Evolutionary conservation across 2,113 vertebrate species (phyloP).

Genomic region (Uria aalge): DNA sequence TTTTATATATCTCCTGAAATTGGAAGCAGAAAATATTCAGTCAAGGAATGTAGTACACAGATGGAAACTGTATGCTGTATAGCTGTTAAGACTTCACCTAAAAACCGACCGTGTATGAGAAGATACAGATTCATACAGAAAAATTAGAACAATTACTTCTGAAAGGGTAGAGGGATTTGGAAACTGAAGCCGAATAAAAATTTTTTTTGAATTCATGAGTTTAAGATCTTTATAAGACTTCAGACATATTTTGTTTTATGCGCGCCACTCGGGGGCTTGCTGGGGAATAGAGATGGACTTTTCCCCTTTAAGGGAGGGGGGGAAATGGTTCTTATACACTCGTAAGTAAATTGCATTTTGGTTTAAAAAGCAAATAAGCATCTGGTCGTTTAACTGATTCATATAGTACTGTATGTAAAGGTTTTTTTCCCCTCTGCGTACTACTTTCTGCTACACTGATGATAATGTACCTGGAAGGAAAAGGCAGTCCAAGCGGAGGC

Average conservation of each 20-base stretch:
- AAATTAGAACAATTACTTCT: not conserved
- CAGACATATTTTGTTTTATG: not conserved
- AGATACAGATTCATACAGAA: not conserved
- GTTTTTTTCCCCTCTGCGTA: not conserved
- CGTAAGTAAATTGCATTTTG: not conserved
- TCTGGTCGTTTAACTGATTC: slow-evolving; percentile 18
- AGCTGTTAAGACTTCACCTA: not conserved
- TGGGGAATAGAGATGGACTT: not conserved
- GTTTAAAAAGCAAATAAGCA: slow-evolving; percentile 28
- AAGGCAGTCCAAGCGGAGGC: slow-evolving; percentile 73
- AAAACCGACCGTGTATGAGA: not conserved
- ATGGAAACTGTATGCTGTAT: not conserved
- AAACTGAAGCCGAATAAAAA: not conserved
- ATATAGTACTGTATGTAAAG: not conserved
- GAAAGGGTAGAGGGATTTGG: not conserved
- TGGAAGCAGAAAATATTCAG: not conserved
- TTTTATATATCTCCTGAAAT: not conserved
- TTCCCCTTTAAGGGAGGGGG: not conserved
- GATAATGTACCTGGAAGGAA: slow-evolving; percentile 84
- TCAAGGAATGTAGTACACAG: not conserved
- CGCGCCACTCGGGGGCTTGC: not conserved
- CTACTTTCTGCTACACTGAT: slow-evolving; percentile 70
- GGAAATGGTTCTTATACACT: not conserved
- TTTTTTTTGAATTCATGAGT: not conserved
- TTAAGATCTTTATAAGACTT: not conserved